Evolutionary conservation across 2,113 vertebrate species (phyloP).

Genomic region (Phycodurus eques): DNA sequence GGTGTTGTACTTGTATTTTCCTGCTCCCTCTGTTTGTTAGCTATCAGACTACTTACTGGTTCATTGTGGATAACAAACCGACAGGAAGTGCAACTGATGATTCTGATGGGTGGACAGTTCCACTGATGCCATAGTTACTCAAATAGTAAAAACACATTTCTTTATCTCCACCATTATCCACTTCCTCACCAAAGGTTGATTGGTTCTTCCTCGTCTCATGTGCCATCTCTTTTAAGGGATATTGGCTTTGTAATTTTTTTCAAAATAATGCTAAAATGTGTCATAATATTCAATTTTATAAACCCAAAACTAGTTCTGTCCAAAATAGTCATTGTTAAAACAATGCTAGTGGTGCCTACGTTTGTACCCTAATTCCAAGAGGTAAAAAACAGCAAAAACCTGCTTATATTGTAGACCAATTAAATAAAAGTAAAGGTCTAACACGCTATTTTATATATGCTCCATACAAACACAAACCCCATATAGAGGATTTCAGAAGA

Average conservation of each 20-base stretch:
- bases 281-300: not conserved
- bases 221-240: too few relatives aligned
- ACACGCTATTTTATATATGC: not conserved
- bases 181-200: not conserved
- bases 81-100: not conserved
- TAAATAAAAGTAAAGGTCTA: not conserved
- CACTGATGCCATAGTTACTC: not conserved
- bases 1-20: not conserved
- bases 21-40: not conserved
- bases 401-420: not conserved
- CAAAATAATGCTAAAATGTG: too few relatives aligned
- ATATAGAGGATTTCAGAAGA: constrained; percentile 9
- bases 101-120: not conserved
- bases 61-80: not conserved
- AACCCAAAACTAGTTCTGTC: not conserved
- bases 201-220: not conserved
- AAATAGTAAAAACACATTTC: not conserved
- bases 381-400: not conserved
- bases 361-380: not conserved
- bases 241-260: too few relatives aligned
- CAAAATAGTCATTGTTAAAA: not conserved
- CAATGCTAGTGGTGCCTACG: not conserved
- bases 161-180: not conserved
- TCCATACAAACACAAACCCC: not conserved
- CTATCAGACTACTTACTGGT: not conserved